Evolutionary conservation across 2,797 vertebrate species (phyloP).

Genomic region (Orestias chungarensis): DNA sequence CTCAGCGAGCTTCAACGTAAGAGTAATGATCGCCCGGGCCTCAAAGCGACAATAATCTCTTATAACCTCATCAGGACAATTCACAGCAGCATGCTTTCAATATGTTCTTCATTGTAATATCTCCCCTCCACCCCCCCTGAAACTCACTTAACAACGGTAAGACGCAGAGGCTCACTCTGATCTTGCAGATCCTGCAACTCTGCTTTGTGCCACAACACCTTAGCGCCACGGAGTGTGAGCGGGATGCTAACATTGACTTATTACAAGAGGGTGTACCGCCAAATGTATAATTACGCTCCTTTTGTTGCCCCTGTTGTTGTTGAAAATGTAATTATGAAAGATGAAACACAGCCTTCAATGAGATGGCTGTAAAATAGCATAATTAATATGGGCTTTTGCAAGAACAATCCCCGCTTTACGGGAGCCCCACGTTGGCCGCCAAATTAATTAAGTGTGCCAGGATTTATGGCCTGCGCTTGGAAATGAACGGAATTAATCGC

Average conservation of each 20-base stretch:
- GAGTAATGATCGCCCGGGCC: constrained; percentile 70
- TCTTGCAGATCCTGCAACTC: constrained; percentile 60
- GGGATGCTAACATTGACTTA: constrained; percentile 77
- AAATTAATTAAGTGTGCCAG: constrained; percentile 99
- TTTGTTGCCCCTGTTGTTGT: constrained; percentile 86
- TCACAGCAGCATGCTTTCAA: constrained; percentile 68
- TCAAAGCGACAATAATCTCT: constrained; percentile 74
- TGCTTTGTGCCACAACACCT: constrained; percentile 20
- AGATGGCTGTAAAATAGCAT: constrained; percentile 99
- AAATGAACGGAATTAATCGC: constrained; percentile 98
- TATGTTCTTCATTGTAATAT: constrained; percentile 64
- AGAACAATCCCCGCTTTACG: constrained; percentile 99
- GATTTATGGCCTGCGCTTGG: constrained; percentile 98
- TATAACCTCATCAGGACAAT: constrained; percentile 77
- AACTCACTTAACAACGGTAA: constrained; percentile 76
- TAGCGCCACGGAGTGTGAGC: constrained; percentile 39
- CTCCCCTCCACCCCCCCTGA: constrained; percentile 48
- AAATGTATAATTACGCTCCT: constrained; percentile 95
- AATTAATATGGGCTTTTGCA: constrained; percentile 99
- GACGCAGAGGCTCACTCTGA: constrained; percentile 59
- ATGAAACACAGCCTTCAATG: constrained; percentile 99
- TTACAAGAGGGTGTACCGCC: constrained; percentile 72
- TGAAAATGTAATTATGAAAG: constrained; percentile 99
- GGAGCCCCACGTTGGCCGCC: constrained; percentile 92
- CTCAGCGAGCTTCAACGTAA: constrained; percentile 56